Base-by-base conservation (phyloP, 2,888 invertebrate genomes). In the Escarpia spicata region DNA sequence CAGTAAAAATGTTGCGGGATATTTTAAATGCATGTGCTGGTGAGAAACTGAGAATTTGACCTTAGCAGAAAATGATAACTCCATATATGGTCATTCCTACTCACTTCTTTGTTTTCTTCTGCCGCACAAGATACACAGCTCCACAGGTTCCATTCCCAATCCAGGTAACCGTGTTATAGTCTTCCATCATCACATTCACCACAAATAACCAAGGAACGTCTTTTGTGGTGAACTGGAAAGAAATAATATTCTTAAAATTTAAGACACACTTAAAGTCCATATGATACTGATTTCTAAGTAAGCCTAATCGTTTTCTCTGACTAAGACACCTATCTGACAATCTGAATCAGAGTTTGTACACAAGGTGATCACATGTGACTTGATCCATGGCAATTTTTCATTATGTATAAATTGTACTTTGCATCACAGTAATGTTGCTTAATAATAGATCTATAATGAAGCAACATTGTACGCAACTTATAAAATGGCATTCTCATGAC, bases 111-210 rank as follows among this genome's bases (percentile, higher is more conserved):
- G 94, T 94, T 37, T 94, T 94, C 90, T 93, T 93, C 89, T 95
- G 94, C 91, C 95, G 94, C 26, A 95, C 96, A 19, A 96, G 94
- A 93, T 94, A 96, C 1, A 96, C 96, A 90, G 95, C 94, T 8
- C 95, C 96, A 95, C 95, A 96, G 1, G 95, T 95, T 90, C 96
- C 96, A 90, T 94, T 94, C 0, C 96, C 96, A 26, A 96, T 94
- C 90, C 94, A 94, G 91, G 95, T 94, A 8, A 95, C 92, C 12
- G 93, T 94, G 19, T 91, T 43, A 92, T 93, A 93, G 37, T 92
- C 91, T 37, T 93, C 93, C 92, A 92, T 93, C 9, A n/a, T 26
- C 6, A 15, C 26, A 75, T 75, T 75, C 75, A 75, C 75, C n/a
- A n/a, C 75, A 75, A 26, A 15, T 75, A n/a, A 26, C 75, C 75